These are phyloP conservation scores for Brachyptera risi DNA, from an alignment of 2,888 invertebrate genomes.

Conservation along the genomic window DNA sequence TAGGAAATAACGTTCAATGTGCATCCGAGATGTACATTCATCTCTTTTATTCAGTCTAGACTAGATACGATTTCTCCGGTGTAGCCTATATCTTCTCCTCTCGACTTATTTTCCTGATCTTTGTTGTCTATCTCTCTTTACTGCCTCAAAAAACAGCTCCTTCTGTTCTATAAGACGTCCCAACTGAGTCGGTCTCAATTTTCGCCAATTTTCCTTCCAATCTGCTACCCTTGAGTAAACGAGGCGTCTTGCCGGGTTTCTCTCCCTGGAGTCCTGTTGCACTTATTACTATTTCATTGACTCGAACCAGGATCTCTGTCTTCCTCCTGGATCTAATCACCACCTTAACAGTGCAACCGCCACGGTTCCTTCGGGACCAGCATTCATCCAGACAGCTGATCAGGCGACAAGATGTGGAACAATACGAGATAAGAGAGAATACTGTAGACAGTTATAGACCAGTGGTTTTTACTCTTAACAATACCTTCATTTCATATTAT, in stretches of 20 bases:
- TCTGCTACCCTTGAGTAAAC: constrained; percentile 24
- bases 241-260: not conserved
- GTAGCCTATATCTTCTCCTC: not conserved
- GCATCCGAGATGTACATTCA: too few species aligned
- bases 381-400: too few species aligned
- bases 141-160: not conserved
- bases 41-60: too few species aligned
- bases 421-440: too few species aligned
- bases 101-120: not conserved
- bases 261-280: constrained; percentile 23
- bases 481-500: too few species aligned
- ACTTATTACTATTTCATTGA: constrained; percentile 26
- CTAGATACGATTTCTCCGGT: too few species aligned
- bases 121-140: constrained; percentile 2
- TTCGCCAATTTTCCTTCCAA: constrained; percentile 33
- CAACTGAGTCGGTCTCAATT: constrained; percentile 30
- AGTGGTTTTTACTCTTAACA: too few species aligned
- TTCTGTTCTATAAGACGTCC: constrained; percentile 19
- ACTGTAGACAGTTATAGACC: too few species aligned
- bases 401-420: too few species aligned
- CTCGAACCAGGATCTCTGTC: constrained; percentile 4
- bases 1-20: too few species aligned
- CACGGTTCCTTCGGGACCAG: not conserved
- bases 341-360: constrained; percentile 1
- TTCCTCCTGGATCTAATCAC: not conserved